Base-by-base conservation (phyloP, 2,888 invertebrate species). In the Sesamia inferens region DNA sequence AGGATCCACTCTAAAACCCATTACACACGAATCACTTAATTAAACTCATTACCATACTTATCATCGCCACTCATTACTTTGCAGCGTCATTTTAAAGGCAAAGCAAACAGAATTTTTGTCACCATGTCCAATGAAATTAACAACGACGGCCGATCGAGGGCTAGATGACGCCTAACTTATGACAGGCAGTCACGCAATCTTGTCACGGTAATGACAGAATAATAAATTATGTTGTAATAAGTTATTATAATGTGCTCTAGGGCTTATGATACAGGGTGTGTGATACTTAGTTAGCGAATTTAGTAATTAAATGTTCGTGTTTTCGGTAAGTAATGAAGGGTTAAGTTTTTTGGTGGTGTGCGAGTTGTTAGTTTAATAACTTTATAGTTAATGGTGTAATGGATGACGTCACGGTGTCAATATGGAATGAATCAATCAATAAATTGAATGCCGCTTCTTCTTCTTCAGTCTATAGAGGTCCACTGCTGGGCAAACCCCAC, bases 201-300 rank as follows among this genome's bases (percentile, higher is more conserved):
- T 90, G 95, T 94, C 94, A 93, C 88, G 87, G 92, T 96, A 96
- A 96, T 94, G 96, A 96, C 95, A 95, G 94, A 91, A 95, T 95
- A 95, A 96, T 96, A 96, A 96, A 96, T 96, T 94, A 95, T 94
- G 92, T 91, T 92, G 94, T 95, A 96, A 96, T 96, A 95, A 96
- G 89, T 95, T 94, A 96, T 94, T 95, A 94, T 95, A 95, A 95
- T 94, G 93, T 93, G 88, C 90, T 91, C 92, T 87, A 89, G 89
- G 91, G 91, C 90, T 91, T 92, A 93, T 91, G 91, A 93, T 92
- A 92, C 86, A 88, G 89, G 93, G 92, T 89, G 90, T 90, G 88
- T 90, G 88, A 89, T 91, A 86, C 87, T 92, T 94, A 91, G 94
- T 95, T 94, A 93, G 93, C 92, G 89, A 93, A 93, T 94, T 95